Evolutionary conservation across 2,113 vertebrate genomes (phyloP).

Genomic region (Cercopithecus mona): DNA sequence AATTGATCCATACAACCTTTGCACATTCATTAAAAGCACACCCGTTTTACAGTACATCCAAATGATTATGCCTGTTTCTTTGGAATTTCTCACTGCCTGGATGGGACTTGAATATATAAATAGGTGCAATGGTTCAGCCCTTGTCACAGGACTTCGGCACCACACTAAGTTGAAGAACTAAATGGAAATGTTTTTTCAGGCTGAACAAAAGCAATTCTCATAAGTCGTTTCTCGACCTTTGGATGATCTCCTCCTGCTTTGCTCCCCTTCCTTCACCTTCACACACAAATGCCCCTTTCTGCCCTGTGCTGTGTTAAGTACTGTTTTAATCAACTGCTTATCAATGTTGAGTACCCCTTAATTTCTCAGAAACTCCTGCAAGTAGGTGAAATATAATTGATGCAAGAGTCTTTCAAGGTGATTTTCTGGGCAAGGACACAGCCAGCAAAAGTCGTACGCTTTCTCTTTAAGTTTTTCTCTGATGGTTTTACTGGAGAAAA

Average conservation of each 20-base stretch:
- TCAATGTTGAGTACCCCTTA: conserved; percentile 49
- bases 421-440: not conserved
- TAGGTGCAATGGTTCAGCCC: not conserved
- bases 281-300: conserved; percentile 28
- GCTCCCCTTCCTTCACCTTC: conserved; percentile 35
- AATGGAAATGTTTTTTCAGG: conserved; percentile 61
- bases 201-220: conserved; percentile 64
- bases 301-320: not conserved
- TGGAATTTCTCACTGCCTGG: conserved; percentile 54
- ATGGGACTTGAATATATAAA: conserved; percentile 63
- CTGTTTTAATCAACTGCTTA: conserved; percentile 54
- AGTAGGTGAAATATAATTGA: not conserved
- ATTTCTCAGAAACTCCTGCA: conserved; percentile 42
- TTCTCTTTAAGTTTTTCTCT: not conserved
- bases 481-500: not conserved
- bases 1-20: conserved; percentile 72
- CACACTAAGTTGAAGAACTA: conserved; percentile 31
- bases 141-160: not conserved
- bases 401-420: conserved; percentile 43
- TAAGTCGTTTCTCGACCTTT: conserved; percentile 23
- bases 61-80: conserved; percentile 47
- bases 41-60: not conserved
- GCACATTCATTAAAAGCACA: conserved; percentile 72
- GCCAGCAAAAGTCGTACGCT: not conserved
- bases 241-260: not conserved